Base-by-base conservation (phyloP, 2,888 invertebrate genomes). In the Caenorhabditis doughertyi region DNA sequence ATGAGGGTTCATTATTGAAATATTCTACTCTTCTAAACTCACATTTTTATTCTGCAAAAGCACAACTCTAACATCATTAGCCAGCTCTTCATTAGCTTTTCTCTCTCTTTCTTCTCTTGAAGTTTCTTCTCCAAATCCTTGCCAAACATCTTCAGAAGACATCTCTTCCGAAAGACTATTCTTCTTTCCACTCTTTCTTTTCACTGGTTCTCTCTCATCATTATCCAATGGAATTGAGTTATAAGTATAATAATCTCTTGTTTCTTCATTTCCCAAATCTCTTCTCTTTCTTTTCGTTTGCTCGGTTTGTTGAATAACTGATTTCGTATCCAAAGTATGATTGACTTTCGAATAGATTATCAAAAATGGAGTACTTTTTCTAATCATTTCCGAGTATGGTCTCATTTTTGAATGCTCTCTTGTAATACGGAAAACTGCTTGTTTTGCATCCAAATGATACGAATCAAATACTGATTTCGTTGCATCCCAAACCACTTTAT, bases 11-110 rank as follows among this genome's bases (percentile, higher is more conserved):
- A n/a, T 39, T 21, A 39, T 60, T 21, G 18, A 58, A 3, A 32
- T n/a, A 23, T 8, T 35, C 9, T 35, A 3, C 11, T 21, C 3
- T 44, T 27, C 25, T 3, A 47, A 55, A 77, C 77, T 77, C 42
- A 82, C 82, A 64, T 82, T 82, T 21, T 65, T 70, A 62, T 82
- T 82, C 39, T 82, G 77, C 27, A 86, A 56, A 8, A 86, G 49
- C 5, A 86, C 84, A n/a, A 86, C 86, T 67, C 86, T 29, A 4
- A 86, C 84, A 42, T 86, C 84, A 72, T 86, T 86, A 16, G 73
- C 81, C 62, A 74, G 32, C 23, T 79, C 70, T 51, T 83, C 82
- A 53, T 77, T 77, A 18, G 44, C 65, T 39, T 72, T 77, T 47
- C 77, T 62, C 39, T 83, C 82, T 16, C 73, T 25, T 39, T 79